Percentiles rank a stretch among this genome's conserved stretches.
Conservation (phyloP, 2,113 vertebrate genomes). For the Antechinus stuartii region DNA sequence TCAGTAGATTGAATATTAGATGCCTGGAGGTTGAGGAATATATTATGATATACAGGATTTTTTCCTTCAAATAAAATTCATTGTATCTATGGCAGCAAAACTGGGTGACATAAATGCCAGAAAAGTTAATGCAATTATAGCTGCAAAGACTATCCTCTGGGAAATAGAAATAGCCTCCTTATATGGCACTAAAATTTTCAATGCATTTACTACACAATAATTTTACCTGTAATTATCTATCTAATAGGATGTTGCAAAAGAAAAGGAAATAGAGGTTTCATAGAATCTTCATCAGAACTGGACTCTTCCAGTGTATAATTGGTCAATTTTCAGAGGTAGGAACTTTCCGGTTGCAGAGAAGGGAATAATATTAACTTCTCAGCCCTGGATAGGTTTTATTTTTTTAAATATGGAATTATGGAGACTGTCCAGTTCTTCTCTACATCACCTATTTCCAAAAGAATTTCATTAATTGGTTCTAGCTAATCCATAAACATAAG, state of each 20-base stretch:
- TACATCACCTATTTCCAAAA: background rate
- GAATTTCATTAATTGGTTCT: background rate
- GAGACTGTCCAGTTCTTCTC: background rate
- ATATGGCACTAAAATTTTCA: background rate
- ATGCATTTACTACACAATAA: background rate
- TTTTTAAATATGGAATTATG: background rate
- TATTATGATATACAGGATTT: background rate
- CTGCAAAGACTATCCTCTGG: background rate
- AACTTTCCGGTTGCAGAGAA: background rate
- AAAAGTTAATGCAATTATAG: background rate
- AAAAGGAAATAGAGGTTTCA: background rate
- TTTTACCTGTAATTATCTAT: background rate
- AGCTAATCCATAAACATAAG: background rate
- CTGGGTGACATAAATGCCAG: background rate
- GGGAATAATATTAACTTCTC: background rate
- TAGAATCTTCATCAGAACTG: background rate
- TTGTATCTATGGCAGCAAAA: background rate
- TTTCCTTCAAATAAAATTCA: background rate
- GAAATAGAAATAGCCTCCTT: background rate
- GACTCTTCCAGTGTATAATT: background rate
- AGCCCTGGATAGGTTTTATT: background rate
- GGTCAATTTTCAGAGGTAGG: background rate
- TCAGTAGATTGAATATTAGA: background rate
- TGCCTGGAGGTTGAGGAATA: too few relatives aligned
- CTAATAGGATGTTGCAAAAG: background rate